These are phyloP conservation scores for Drosophila emarginata DNA, from an alignment of 2,888 invertebrate species.

Conservation along the genomic window DNA sequence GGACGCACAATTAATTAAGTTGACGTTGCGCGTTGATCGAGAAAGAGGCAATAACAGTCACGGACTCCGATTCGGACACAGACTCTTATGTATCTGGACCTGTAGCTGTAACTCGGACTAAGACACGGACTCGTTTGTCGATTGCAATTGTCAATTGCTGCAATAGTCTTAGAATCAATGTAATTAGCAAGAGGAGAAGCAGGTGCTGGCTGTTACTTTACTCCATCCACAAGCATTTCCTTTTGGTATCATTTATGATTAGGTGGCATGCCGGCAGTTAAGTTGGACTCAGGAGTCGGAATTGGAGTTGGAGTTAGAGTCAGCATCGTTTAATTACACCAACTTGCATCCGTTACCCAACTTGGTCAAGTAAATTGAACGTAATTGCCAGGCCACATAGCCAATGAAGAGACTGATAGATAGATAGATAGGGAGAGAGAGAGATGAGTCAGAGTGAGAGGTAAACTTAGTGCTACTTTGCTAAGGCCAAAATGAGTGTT, in stretches of 20 bases:
- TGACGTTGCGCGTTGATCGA: constrained; percentile 31
- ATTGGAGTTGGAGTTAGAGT: constrained; percentile 5
- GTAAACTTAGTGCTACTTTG: not conserved
- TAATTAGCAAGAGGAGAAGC: constrained; percentile 36
- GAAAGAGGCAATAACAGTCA: constrained; percentile 16
- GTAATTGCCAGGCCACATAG: constrained; percentile 74
- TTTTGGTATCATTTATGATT: constrained; percentile 75
- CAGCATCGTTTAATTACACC: constrained; percentile 66
- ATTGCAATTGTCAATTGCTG: constrained; percentile 29
- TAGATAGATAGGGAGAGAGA: not conserved
- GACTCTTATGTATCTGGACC: not conserved
- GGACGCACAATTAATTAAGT: constrained; percentile 43
- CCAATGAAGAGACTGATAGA: constrained; percentile 21
- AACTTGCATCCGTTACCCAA: constrained; percentile 69
- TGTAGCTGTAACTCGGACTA: not conserved
- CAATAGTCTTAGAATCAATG: constrained; percentile 45
- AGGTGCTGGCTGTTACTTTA: constrained; percentile 37
- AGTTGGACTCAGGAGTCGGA: constrained; percentile 26
- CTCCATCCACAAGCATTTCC: constrained; percentile 58
- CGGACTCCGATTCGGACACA: not conserved
- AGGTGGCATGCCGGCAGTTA: constrained; percentile 70
- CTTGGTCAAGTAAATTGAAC: constrained; percentile 73
- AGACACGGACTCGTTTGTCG: not conserved
- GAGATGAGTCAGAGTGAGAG: not conserved
- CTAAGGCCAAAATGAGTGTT: constrained; percentile 29